Percentiles rank a stretch among this genome's conserved stretches.
Conservation (phyloP, 2,888 invertebrate genomes). For the Scaeva pyrastri region DNA sequence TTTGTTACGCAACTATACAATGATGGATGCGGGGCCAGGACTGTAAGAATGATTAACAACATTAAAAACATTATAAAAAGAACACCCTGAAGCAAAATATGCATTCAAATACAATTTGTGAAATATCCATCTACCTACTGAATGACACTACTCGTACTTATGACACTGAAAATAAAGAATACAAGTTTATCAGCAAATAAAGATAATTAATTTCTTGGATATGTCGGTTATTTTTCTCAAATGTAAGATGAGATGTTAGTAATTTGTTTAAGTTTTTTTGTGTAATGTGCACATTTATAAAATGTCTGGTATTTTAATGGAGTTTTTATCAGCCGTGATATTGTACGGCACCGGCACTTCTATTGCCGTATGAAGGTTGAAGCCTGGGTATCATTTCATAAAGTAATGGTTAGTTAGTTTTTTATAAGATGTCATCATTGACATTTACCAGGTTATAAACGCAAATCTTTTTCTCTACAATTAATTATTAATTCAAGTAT, state of each 20-base stretch:
- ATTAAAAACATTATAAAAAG: slow-evolving; percentile 31
- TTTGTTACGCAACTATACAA: slow-evolving; percentile 30
- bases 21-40: not conserved
- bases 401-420: not conserved
- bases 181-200: slow-evolving; percentile 39
- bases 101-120: slow-evolving; percentile 1
- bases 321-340: not conserved
- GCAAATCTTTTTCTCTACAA: too few relatives aligned
- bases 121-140: not conserved
- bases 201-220: slow-evolving; percentile 34
- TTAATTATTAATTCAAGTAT: too few relatives aligned
- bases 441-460: not conserved
- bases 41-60: slow-evolving; percentile 30
- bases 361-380: slow-evolving; percentile 13
- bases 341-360: not conserved
- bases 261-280: not conserved
- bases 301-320: slow-evolving; percentile 1
- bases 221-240: not conserved
- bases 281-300: not conserved
- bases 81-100: slow-evolving; percentile 25
- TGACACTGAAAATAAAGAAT: slow-evolving; percentile 26
- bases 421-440: not conserved
- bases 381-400: not conserved
- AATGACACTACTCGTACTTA: slow-evolving; percentile 27
- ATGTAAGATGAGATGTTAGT: slow-evolving; percentile 12